Base-by-base conservation (phyloP, 2,888 invertebrate genomes). In the Hipparchia semele region DNA sequence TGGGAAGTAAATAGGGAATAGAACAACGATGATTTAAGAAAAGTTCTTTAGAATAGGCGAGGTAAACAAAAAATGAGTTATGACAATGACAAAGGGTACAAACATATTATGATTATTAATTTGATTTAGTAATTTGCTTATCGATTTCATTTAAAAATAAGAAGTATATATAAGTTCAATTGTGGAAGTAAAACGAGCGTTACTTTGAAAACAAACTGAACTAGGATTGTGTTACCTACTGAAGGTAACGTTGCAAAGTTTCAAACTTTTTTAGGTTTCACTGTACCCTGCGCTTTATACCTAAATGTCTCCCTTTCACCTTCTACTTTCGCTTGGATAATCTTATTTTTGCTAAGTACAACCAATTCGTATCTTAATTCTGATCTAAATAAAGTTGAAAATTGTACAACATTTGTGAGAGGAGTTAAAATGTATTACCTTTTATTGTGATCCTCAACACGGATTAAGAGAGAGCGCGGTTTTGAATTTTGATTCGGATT, bases 361-460 rank as follows among this genome's bases (percentile, higher is more conserved):
- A 82, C 78, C 82, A 77, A 86, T 82, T 87, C 79, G 87, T 82
- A 84, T 81, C 85, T 81, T 81, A 87, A 80, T 74, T 2, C 74
- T 49, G 72, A 75, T 77, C n/a, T 73, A 68, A 79, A 85, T 88
- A 92, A 84, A 84, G 87, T 81, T 79, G 76, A 85, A 84, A 86
- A 81, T 90, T 76, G 80, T 71, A 60, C 70, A 82, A 75, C 83
- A 79, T 78, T 77, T 74, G 74, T 70, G 76, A 79, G 80, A 82
- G 88, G 88, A 92, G 90, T 91, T 92, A 90, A 92, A 94, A 94
- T 94, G 92, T 94, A 92, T 92, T 93, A 93, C 93, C 93, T 94
- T 94, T 94, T 94, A 94, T 94, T 94, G 94, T 94, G 92, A 92
- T 92, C 94, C 91, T 91, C 91, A 92, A 91, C 92, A 90, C 90